Evolutionary conservation across 1,140 invertebrate species (phyloP), one percentile per base, ranked within the genome.

Genomic region (Lepidurus arcticus): DNA sequence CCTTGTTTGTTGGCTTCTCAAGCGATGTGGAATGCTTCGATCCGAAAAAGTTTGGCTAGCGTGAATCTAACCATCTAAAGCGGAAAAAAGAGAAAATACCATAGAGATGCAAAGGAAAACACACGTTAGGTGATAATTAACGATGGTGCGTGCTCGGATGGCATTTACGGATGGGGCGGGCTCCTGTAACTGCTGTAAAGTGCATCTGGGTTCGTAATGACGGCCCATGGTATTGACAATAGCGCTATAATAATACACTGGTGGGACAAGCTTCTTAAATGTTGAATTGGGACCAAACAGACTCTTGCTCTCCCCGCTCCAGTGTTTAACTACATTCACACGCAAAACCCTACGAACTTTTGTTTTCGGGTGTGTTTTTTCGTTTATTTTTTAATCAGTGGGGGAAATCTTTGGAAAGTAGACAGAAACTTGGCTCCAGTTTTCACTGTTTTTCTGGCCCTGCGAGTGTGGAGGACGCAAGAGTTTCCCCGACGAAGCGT

Each of bases 111-210:
- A 7, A n/a, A 21, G 21, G 9, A 21, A 21, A 65, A 65, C 45
- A 65, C 53, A 65, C 53, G 53, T 21, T 16, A 65, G 53, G 53
- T 65, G 53, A 16, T 65, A 65, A 65, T 65, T 21, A 65, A 65
- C 53, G 16, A 13, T 16, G 53, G 53, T 65, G 53, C n/a, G 53
- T 65, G 53, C 21, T 65, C 4, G 53, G 16, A 7, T n/a, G 21
- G 5, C 53, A 65, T 65, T 16, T 65, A 7, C 16, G 16, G 21
- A 65, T 65, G 53, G 53, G 53, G 5, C 13, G 53, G 53, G 16
- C 53, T 13, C 21, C 21, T 65, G 5, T 7, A 65, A 65, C 53
- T 21, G 21, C 7, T 9, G 16, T 47, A n/a, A 65, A 65, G 13
- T n/a, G 53, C 53, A 21, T 65, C 21, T 65, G 53, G 34, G 16